Percentiles rank a stretch among this genome's conserved stretches.
Evolutionary conservation across 2,797 vertebrate genomes (phyloP).

Genomic region (Acipenser transmontanus): DNA sequence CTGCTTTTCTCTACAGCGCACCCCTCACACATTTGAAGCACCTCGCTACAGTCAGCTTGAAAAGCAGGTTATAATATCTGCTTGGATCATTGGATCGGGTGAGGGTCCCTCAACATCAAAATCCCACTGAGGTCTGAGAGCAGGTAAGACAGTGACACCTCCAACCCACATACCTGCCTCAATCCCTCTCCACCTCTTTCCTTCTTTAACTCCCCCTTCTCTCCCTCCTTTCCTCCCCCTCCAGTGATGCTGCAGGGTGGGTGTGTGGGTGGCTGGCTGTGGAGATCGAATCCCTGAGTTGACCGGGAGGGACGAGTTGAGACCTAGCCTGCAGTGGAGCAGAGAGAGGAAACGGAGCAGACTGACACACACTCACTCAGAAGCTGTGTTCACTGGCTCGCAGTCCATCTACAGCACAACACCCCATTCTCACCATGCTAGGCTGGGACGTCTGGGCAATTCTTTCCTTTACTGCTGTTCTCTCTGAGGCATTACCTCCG

Average conservation of each 20-base stretch:
- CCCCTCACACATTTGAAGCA: too few relatives aligned
- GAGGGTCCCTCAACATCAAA: too few relatives aligned
- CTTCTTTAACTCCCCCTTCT: neutral
- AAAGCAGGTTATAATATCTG: too few relatives aligned
- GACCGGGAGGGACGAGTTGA: neutral
- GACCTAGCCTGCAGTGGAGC: neutral
- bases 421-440: constrained; percentile 24
- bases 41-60: too few relatives aligned
- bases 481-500: constrained; percentile 52
- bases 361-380: constrained; percentile 7
- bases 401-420: neutral
- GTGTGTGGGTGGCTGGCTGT: neutral
- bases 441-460: constrained; percentile 37
- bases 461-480: constrained; percentile 31
- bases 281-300: neutral
- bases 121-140: too few relatives aligned
- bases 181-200: neutral
- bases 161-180: neutral
- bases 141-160: too few relatives aligned
- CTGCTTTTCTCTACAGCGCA: too few relatives aligned
- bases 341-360: neutral
- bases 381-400: constrained; percentile 3
- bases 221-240: constrained; percentile 11
- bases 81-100: too few relatives aligned
- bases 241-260: neutral